These are phyloP conservation scores for Erythrolamprus reginae DNA, from an alignment of 2,113 vertebrate genomes.

Conservation along the genomic window DNA sequence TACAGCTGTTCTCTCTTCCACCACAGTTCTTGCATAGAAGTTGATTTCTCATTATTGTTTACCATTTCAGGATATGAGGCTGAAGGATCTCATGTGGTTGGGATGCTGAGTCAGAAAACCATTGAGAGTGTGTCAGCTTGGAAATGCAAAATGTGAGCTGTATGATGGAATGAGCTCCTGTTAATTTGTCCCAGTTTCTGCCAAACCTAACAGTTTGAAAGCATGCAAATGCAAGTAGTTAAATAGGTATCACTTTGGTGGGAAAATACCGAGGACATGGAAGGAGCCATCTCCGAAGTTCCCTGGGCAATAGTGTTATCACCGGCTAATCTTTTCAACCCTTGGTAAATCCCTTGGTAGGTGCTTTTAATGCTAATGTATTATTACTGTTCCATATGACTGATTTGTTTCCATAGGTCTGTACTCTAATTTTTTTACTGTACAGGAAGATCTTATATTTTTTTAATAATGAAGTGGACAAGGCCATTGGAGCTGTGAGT, in stretches of 20 bases:
- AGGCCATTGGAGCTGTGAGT: too few relatives aligned
- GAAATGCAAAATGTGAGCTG: not conserved
- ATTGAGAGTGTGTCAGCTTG: not conserved
- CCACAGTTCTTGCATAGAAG: not conserved
- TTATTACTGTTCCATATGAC: not conserved
- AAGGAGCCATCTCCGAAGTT: not conserved
- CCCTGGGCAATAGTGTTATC: not conserved
- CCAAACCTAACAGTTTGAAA: not conserved
- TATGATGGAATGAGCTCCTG: not conserved
- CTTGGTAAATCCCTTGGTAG: not conserved
- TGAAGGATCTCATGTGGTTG: not conserved
- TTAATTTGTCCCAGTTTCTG: not conserved
- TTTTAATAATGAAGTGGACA: too few relatives aligned
- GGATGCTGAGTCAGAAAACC: not conserved
- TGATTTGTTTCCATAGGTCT: not conserved
- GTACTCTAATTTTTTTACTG: too few relatives aligned
- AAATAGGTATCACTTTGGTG: not conserved
- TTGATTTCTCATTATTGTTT: not conserved
- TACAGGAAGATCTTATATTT: too few relatives aligned
- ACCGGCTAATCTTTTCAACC: not conserved
- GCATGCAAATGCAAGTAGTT: not conserved
- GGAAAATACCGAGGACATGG: not conserved
- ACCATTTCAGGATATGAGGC: not conserved
- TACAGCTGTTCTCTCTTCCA: not conserved
- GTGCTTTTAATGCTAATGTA: not conserved